These are phyloP conservation scores for Adelges cooleyi DNA, from an alignment of 1,140 invertebrate genomes.

Conservation along the genomic window DNA sequence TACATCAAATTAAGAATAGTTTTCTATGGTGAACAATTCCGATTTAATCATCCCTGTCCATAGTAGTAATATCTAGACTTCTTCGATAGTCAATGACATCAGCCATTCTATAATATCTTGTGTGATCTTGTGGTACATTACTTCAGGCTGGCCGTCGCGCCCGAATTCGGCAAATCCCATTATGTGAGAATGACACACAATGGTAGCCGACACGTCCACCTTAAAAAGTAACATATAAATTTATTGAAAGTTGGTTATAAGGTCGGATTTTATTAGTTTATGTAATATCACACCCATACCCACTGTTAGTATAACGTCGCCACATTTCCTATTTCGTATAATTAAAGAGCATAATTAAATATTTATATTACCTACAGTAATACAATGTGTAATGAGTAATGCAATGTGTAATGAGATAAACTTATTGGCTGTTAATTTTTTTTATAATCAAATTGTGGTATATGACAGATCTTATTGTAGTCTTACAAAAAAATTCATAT, in stretches of 20 bases:
- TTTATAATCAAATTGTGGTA: no score
- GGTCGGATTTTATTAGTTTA: background rate
- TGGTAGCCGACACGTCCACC: background rate
- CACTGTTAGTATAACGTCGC: background rate
- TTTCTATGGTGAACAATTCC: no score
- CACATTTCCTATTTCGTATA: background rate
- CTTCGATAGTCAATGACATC: background rate
- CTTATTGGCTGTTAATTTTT: no score
- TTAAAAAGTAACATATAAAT: background rate
- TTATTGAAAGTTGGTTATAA: background rate
- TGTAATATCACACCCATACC: background rate
- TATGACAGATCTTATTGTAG: no score
- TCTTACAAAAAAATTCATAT: no score
- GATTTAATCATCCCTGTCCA: no score
- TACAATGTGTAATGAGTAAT: background rate
- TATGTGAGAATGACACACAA: background rate
- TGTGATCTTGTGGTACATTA: background rate
- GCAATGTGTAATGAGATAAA: no score
- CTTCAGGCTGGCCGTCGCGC: background rate
- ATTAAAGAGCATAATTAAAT: no score
- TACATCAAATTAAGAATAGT: no score
- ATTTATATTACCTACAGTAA: background rate
- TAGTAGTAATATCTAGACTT: no score
- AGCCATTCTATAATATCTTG: slow-evolving; percentile 2
- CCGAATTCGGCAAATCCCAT: slow-evolving; percentile 10